phyloP scores from a whole-genome alignment of 2,888 invertebrate species.

The Pollenia labialis region DNA sequence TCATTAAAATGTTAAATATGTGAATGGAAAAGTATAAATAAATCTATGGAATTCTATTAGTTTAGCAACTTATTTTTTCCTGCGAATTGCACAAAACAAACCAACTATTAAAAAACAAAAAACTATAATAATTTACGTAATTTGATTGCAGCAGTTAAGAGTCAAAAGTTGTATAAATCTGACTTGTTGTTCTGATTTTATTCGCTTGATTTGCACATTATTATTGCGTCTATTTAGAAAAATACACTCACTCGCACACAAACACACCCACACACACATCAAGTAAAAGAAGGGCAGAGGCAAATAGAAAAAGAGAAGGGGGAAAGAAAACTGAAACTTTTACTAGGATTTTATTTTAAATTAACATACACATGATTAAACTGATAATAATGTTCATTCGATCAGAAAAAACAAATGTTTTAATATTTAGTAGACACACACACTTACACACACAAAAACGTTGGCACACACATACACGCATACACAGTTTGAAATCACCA shows the following conservation, averaged over 20 bases:
- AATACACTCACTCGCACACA: background rate
- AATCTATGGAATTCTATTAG: constrained; percentile 68
- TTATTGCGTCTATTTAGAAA: constrained; percentile 67
- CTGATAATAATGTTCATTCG: constrained; percentile 59
- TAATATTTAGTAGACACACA: background rate
- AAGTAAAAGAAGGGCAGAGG: background rate
- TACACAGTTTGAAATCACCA: background rate
- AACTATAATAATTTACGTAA: constrained; percentile 72
- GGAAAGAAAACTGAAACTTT: constrained; percentile 40
- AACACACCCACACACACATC: background rate
- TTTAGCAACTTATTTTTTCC: constrained; percentile 67
- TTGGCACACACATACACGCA: background rate
- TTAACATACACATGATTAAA: constrained; percentile 68
- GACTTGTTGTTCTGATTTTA: constrained; percentile 71
- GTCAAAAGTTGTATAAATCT: constrained; percentile 69
- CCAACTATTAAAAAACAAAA: constrained; percentile 68
- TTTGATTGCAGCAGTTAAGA: constrained; percentile 73
- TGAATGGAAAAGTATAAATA: constrained; percentile 50
- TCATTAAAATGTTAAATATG: constrained; percentile 39
- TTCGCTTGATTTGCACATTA: constrained; percentile 70
- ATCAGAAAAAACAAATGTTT: constrained; percentile 35
- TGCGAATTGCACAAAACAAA: constrained; percentile 62
- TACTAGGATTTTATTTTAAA: constrained; percentile 49
- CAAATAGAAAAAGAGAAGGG: background rate
- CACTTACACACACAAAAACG: background rate